Conservation (phyloP, 2,113 vertebrate genomes). For the Cynoglossus semilaevis region DNA sequence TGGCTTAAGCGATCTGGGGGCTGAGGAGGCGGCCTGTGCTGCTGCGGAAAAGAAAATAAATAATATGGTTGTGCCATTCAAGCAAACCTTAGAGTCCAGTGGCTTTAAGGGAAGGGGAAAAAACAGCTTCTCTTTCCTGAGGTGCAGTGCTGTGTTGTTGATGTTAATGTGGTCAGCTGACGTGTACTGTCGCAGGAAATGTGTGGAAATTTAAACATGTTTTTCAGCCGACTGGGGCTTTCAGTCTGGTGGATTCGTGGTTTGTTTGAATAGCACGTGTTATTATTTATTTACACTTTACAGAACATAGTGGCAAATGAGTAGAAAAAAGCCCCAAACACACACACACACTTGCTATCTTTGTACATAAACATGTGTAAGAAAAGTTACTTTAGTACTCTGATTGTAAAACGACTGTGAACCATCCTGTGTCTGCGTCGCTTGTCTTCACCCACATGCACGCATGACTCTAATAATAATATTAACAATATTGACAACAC, state of each 20-base stretch:
- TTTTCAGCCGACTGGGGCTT: constrained; percentile 24
- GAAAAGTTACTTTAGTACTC: constrained; percentile 64
- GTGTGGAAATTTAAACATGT: constrained; percentile 26
- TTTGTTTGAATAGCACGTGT: constrained; percentile 66
- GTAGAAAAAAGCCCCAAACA: constrained; percentile 26
- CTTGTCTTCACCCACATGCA: constrained; percentile 53
- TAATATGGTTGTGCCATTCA: constrained; percentile 66
- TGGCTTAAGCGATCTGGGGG: constrained; percentile 76
- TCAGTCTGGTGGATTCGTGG: constrained; percentile 30
- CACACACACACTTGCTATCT: constrained; percentile 47
- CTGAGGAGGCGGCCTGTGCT: constrained; percentile 32
- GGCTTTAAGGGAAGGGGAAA: constrained; percentile 34
- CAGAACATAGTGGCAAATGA: constrained; percentile 39
- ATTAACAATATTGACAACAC: neutral
- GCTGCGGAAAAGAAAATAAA: constrained; percentile 36
- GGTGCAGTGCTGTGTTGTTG: constrained; percentile 46
- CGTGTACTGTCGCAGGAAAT: constrained; percentile 40
- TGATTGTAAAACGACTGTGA: constrained; percentile 60
- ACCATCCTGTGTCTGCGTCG: constrained; percentile 56
- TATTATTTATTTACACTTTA: constrained; percentile 61
- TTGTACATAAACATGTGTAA: constrained; percentile 60
- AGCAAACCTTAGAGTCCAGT: constrained; percentile 57
- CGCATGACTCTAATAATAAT: constrained; percentile 37
- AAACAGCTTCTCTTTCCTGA: constrained; percentile 35
- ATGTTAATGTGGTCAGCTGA: constrained; percentile 40